A percentile compares a stretch with the other conserved stretches of the same genome.
These are phyloP conservation scores for Catharus fuscescens DNA, from an alignment of 2,113 vertebrate species.

Conservation along the genomic window DNA sequence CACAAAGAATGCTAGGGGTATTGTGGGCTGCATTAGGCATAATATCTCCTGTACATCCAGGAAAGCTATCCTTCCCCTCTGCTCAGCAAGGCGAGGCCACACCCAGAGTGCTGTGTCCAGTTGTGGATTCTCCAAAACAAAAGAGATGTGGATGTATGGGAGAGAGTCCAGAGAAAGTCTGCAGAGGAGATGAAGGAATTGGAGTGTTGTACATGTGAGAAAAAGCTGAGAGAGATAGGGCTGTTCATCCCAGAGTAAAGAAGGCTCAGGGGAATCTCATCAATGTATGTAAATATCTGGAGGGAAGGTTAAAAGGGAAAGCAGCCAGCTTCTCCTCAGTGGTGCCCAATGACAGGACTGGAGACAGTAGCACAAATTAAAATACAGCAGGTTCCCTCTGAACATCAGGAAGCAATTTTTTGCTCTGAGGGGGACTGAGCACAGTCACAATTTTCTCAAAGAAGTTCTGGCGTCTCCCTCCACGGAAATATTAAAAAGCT, in stretches of 20 bases:
- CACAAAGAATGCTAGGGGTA: background rate
- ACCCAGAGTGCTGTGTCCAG: background rate
- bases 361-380: background rate
- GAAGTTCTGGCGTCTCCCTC: background rate
- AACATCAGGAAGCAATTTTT: background rate
- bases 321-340: background rate
- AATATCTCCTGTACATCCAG: background rate
- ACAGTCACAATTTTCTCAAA: background rate
- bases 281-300: background rate
- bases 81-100: fast-evolving
- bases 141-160: fast-evolving
- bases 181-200: background rate
- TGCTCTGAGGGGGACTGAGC: background rate
- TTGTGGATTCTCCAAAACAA: background rate
- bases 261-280: background rate
- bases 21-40: background rate
- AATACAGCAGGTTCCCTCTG: background rate
- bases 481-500: background rate
- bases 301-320: background rate
- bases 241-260: background rate
- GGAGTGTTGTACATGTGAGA: background rate
- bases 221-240: background rate
- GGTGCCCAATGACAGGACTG: background rate
- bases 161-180: background rate
- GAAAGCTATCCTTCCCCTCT: background rate